Base-by-base conservation (phyloP, 1,140 invertebrate species). In the Drosophila neocordata region DNA sequence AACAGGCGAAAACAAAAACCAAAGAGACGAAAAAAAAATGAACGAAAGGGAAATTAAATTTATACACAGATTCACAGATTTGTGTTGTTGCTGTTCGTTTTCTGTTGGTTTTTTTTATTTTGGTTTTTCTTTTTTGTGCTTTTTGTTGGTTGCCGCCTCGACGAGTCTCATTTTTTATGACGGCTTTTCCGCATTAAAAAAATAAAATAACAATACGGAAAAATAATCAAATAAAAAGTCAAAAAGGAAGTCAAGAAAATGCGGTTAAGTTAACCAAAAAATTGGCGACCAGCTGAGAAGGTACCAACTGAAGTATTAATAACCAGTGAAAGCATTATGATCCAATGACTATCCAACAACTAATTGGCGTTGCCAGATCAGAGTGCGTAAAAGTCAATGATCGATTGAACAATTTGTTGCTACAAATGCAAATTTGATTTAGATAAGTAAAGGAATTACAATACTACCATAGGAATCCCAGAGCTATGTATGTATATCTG, bases 61-160 rank as follows among this genome's bases (percentile, higher is more conserved):
- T 85, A 70, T 78, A 87, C 82, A 78, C 77, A 87, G 81, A 85
- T 87, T 85, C 78, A 82, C 77, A 67, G n/a, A 76, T 72, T 69
- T 74, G 72, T 64, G 27, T 63, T 57, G 55, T 48, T 60, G 59
- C 57, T 69, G 51, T 27, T 52, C n/a, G n/a, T n/a, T n/a, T n/a
- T n/a, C 56, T 20, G 12, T 48, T 35, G 34, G 57, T 56, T 27
- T 27, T 38, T 24, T 35, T 52, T 51, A n/a, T n/a, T n/a, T n/a
- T n/a, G n/a, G n/a, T n/a, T n/a, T 48, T 67, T 76, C 20, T 53
- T 12, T 38, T 72, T 71, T 41, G 52, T 27, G 18, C 15, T 53
- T 56, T 12, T 69, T 52, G 62, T 37, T 65, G 62, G 37, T 64
- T 70, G 63, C 41, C 41, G 41, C 41, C 41, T 48, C 41, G 41